These are phyloP conservation scores for Fregata magnificens DNA, from an alignment of 2,113 vertebrate species.

Conservation along the genomic window DNA sequence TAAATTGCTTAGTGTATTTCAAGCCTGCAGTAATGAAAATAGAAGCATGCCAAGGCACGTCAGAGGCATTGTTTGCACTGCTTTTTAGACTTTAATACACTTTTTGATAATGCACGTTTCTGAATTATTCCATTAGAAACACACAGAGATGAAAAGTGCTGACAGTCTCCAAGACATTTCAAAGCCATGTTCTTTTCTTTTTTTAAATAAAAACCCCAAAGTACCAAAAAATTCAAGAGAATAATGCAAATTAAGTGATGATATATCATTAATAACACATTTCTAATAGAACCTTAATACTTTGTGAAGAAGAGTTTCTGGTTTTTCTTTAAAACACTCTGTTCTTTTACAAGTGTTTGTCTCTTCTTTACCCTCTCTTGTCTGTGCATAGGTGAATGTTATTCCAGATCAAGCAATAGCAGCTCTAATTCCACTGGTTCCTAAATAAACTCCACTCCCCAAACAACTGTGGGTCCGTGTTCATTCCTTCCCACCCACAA, in stretches of 20 bases:
- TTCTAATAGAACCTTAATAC: background rate
- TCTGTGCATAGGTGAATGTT: background rate
- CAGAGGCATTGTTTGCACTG: background rate
- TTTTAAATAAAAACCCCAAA: background rate
- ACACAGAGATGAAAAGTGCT: background rate
- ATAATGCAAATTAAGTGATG: background rate
- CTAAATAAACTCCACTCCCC: background rate
- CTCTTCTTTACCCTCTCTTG: background rate
- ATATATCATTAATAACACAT: background rate
- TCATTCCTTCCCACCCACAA: background rate
- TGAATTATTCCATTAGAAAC: background rate
- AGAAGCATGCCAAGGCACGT: background rate
- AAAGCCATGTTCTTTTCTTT: background rate
- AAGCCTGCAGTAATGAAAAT: background rate
- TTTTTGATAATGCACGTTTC: background rate
- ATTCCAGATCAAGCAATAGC: background rate
- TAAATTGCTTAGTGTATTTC: conserved; percentile 17
- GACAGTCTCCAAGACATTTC: background rate
- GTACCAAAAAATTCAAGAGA: background rate
- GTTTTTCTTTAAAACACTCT: background rate
- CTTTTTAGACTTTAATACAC: background rate
- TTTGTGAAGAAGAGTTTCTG: background rate
- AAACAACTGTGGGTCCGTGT: background rate
- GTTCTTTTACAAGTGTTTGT: background rate
- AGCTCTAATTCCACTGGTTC: background rate